Evolutionary conservation across 2,113 vertebrate species (phyloP).

Genomic region (Verasper variegatus): DNA sequence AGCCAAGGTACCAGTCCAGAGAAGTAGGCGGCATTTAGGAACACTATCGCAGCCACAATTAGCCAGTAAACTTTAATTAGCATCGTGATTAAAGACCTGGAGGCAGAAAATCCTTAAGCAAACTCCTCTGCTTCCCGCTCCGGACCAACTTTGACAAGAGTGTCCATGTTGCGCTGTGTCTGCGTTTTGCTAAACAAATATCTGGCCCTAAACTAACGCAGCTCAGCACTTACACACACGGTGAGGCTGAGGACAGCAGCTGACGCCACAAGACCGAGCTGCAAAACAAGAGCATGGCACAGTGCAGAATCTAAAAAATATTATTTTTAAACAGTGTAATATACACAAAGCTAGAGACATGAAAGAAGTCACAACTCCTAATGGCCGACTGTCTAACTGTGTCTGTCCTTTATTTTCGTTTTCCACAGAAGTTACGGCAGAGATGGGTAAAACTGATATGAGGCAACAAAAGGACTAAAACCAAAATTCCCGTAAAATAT

Average conservation of each 20-base stretch:
- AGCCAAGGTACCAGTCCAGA: conserved; percentile 54
- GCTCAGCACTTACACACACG: conserved; percentile 69
- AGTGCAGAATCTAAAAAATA: background rate
- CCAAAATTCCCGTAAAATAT: no score
- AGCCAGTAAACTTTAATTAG: conserved; percentile 81
- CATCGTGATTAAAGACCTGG: conserved; percentile 70
- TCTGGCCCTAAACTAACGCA: conserved; percentile 64
- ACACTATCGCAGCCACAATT: conserved; percentile 77
- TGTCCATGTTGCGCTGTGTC: conserved; percentile 68
- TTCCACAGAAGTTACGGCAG: no score
- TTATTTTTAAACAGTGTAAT: conserved; percentile 2
- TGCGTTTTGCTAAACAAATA: conserved; percentile 75
- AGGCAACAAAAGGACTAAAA: no score
- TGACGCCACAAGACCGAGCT: conserved; percentile 49
- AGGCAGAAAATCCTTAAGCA: conserved; percentile 74
- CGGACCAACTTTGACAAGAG: conserved; percentile 65
- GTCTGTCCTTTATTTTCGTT: no score
- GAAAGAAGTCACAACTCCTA: no score
- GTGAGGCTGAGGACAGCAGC: conserved; percentile 53
- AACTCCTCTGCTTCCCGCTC: conserved; percentile 65
- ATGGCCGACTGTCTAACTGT: no score
- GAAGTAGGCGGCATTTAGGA: conserved; percentile 57
- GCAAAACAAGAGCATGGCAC: conserved; percentile 31
- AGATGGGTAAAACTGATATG: no score
- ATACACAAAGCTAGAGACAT: background rate